These are phyloP conservation scores for Cerastoderma edule DNA, from an alignment of 2,888 invertebrate species.

Conservation along the genomic window DNA sequence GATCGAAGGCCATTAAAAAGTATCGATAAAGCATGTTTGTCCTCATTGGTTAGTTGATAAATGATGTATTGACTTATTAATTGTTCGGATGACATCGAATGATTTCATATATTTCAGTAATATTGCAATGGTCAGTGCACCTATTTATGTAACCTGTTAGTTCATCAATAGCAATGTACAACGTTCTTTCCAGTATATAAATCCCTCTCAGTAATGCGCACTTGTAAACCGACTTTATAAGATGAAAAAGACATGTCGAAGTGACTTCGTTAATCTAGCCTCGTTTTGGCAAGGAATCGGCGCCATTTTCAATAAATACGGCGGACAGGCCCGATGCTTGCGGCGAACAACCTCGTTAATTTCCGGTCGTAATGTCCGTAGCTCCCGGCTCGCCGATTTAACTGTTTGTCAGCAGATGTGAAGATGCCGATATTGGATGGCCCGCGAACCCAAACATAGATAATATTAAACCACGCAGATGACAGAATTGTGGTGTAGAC, in stretches of 20 bases:
- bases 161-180: neutral
- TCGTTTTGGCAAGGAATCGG: conserved; percentile 14
- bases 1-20: too few relatives aligned
- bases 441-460: neutral
- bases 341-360: conserved; percentile 13
- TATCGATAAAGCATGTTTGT: too few relatives aligned
- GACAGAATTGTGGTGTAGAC: neutral
- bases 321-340: neutral
- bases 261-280: neutral
- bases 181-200: neutral
- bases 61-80: too few relatives aligned
- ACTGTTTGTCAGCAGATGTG: conserved; percentile 14
- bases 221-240: neutral
- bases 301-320: too few relatives aligned
- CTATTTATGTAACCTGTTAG: too few relatives aligned
- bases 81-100: too few relatives aligned
- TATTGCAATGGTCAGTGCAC: too few relatives aligned
- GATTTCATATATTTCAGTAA: too few relatives aligned
- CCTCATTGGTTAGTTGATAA: too few relatives aligned
- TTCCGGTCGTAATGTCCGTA: neutral
- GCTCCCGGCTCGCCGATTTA: conserved; percentile 1
- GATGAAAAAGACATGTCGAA: neutral
- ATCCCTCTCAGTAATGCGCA: neutral
- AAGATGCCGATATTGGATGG: conserved; percentile 9
- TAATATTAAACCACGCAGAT: neutral